A percentile compares a stretch with the other conserved stretches of the same genome.
Conservation (phyloP, 2,888 invertebrate genomes). For the Leptopilina drosophilae region DNA sequence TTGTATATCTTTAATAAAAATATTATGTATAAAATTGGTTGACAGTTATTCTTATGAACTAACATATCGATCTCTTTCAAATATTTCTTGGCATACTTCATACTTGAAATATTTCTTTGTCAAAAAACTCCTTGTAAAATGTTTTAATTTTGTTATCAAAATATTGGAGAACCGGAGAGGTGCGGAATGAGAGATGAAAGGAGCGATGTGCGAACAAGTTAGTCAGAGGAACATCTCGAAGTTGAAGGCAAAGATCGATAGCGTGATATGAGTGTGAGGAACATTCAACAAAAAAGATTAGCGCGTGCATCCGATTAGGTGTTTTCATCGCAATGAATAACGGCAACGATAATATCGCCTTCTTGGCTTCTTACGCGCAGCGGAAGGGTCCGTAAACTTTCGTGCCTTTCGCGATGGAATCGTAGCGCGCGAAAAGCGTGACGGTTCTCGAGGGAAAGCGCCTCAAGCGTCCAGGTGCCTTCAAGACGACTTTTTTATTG, state of each 20-base stretch:
- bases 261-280: conserved; percentile 41
- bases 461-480: conserved; percentile 62
- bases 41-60: too few relatives aligned
- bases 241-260: neutral
- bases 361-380: conserved; percentile 57
- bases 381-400: conserved; percentile 67
- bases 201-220: too few relatives aligned
- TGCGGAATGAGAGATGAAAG: too few relatives aligned
- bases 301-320: conserved; percentile 68
- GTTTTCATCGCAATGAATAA: conserved; percentile 64
- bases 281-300: conserved; percentile 54
- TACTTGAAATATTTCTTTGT: too few relatives aligned
- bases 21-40: too few relatives aligned
- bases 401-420: conserved; percentile 69
- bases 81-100: too few relatives aligned
- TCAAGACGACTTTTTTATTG: conserved; percentile 56
- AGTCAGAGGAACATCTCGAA: too few relatives aligned
- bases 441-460: conserved; percentile 75
- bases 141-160: too few relatives aligned
- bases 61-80: too few relatives aligned
- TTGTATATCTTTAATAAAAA: too few relatives aligned
- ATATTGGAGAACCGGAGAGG: too few relatives aligned
- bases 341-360: conserved; percentile 65
- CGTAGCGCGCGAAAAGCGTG: conserved; percentile 76
- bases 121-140: too few relatives aligned